Evolutionary conservation across 2,797 vertebrate genomes (phyloP).

Genomic region (Morus bassanus): DNA sequence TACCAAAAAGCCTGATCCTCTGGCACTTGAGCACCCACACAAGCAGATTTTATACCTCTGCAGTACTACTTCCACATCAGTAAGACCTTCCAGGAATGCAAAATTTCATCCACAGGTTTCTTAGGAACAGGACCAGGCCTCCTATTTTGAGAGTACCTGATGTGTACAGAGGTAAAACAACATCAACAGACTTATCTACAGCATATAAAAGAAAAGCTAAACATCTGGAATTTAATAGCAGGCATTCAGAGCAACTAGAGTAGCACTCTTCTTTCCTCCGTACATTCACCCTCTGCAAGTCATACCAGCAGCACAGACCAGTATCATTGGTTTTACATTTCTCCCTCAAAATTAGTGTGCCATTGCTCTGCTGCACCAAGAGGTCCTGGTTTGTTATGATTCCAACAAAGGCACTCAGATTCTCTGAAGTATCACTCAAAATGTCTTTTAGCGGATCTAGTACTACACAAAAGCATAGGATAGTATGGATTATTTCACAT

Average conservation of each 20-base stretch:
- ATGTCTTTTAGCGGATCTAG: background rate
- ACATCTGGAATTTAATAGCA: background rate
- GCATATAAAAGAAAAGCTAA: background rate
- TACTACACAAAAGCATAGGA: background rate
- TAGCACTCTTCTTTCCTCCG: background rate
- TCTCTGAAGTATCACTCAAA: background rate
- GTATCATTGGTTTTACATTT: background rate
- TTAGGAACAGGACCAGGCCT: background rate
- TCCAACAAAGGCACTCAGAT: background rate
- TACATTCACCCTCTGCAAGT: background rate
- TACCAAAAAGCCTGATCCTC: background rate
- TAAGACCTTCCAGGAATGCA: background rate
- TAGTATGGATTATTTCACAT: background rate
- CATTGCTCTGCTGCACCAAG: background rate
- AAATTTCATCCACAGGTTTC: background rate
- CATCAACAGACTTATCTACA: background rate
- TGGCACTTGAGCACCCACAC: background rate
- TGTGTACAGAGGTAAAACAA: background rate
- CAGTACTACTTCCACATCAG: background rate
- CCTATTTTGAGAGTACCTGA: background rate
- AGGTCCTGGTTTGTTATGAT: background rate
- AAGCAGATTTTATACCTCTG: background rate
- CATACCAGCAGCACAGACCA: background rate
- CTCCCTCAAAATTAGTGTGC: background rate
- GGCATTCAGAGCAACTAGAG: background rate